A percentile compares a stretch with the other conserved stretches of the same genome.
Evolutionary conservation across 2,797 vertebrate species (phyloP).

Genomic region (Calcarius lapponicus): DNA sequence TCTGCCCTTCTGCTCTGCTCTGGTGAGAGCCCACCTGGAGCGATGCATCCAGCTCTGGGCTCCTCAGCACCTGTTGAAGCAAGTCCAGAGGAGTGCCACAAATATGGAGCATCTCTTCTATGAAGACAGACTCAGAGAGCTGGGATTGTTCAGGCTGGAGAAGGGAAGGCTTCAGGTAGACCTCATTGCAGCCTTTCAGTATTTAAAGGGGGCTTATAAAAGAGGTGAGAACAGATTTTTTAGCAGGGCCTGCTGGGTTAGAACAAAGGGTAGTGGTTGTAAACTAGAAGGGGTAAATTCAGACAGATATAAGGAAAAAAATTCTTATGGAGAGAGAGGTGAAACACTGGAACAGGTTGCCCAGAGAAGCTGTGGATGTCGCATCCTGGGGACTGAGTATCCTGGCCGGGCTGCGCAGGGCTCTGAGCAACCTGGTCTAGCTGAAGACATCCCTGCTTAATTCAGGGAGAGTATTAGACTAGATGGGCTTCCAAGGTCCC

Average conservation of each 20-base stretch:
- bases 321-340: not conserved
- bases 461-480: not conserved
- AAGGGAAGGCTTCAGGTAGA: not conserved
- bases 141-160: not conserved
- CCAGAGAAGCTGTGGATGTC: not conserved
- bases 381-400: not conserved
- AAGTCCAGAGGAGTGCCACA: not conserved
- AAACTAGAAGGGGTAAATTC: not conserved
- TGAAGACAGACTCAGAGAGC: not conserved
- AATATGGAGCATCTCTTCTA: not conserved
- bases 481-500: not conserved
- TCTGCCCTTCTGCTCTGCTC: not conserved
- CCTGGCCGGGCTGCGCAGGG: not conserved
- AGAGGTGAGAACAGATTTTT: not conserved
- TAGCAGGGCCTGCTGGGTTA: not conserved
- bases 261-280: not conserved
- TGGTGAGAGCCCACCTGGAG: not conserved
- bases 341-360: not conserved
- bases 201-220: not conserved
- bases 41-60: accelerated
- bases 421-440: not conserved
- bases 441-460: not conserved
- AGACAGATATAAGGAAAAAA: not conserved
- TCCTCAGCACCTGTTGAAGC: not conserved
- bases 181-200: not conserved